Conservation (phyloP, 2,888 invertebrate genomes). For the Drosophila mulleri region DNA sequence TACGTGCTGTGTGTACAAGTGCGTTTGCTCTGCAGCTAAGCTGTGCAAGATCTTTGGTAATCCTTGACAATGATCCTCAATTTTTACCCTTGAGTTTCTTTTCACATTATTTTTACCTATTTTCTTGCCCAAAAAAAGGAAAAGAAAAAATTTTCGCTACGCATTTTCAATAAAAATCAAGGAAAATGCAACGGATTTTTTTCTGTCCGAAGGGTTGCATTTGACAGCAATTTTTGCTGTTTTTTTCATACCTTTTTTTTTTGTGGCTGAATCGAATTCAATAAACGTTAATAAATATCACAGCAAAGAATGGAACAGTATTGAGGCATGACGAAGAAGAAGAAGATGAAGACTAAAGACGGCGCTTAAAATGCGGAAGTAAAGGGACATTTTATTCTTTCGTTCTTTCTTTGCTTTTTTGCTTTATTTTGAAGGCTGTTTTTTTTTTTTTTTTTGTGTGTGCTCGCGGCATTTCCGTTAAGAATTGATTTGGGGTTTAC, state of each 20-base stretch:
- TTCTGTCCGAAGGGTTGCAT: constrained; percentile 65
- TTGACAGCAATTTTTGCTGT: constrained; percentile 59
- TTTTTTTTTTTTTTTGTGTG: constrained; percentile 25
- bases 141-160: constrained; percentile 39
- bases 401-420: constrained; percentile 7
- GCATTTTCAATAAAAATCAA: constrained; percentile 50
- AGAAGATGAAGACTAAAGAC: constrained; percentile 23
- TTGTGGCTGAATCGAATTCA: constrained; percentile 74
- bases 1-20: constrained; percentile 13
- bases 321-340: background rate
- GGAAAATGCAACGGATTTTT: constrained; percentile 61
- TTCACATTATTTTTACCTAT: constrained; percentile 30
- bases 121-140: constrained; percentile 55
- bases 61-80: constrained; percentile 76
- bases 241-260: constrained; percentile 37
- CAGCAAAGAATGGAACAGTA: constrained; percentile 47
- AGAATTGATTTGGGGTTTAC: constrained; percentile 48
- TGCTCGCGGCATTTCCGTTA: constrained; percentile 52
- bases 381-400: constrained; percentile 52
- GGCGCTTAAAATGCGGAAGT: constrained; percentile 75
- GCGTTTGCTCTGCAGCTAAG: constrained; percentile 66
- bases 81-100: constrained; percentile 73
- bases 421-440: constrained; percentile 43
- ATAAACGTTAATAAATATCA: constrained; percentile 76
- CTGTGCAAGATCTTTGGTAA: constrained; percentile 76